A percentile compares a stretch with the other conserved stretches of the same genome.
Evolutionary conservation across 2,888 invertebrate species (phyloP).

Genomic region (Drosophila multiciliata): DNA sequence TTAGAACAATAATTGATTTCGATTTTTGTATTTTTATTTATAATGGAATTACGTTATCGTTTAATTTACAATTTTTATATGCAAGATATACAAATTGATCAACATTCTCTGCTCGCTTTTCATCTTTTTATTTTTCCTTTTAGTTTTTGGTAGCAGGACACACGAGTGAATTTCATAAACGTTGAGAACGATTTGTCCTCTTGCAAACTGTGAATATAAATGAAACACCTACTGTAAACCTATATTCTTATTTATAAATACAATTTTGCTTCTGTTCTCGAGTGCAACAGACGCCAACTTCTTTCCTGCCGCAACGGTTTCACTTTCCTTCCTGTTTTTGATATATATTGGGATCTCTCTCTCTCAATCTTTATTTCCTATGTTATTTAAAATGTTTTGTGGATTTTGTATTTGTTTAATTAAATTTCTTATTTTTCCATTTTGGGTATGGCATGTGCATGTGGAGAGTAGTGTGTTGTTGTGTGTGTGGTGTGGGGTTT

Average conservation of each 20-base stretch:
- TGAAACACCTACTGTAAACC: conserved; percentile 75
- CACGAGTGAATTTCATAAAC: conserved; percentile 22
- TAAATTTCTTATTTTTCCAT: conserved; percentile 2
- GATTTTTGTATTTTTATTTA: conserved; percentile 61
- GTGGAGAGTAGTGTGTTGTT: conserved; percentile 7
- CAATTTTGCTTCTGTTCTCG: conserved; percentile 50
- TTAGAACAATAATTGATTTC: conserved; percentile 35
- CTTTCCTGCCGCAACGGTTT: conserved; percentile 17
- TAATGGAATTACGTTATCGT: conserved; percentile 77
- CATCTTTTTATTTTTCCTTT: conserved; percentile 10
- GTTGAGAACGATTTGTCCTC: conserved; percentile 35
- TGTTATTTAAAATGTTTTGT: conserved; percentile 30
- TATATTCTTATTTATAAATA: conserved; percentile 77
- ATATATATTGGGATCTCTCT: conserved; percentile 27
- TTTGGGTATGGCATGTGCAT: conserved; percentile 26
- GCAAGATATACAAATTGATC: conserved; percentile 54
- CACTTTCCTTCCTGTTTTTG: not conserved
- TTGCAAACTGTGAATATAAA: conserved; percentile 57
- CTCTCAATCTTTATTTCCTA: conserved; percentile 4
- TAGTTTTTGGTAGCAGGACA: conserved; percentile 14
- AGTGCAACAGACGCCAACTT: conserved; percentile 25
- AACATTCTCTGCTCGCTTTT: conserved; percentile 12
- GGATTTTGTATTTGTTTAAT: conserved; percentile 4
- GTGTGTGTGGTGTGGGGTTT: not conserved
- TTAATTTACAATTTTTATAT: conserved; percentile 67